Evolutionary conservation across 2,113 vertebrate genomes (phyloP), one percentile per base, ranked within the genome.

Genomic region (Psittacus erithacus): DNA sequence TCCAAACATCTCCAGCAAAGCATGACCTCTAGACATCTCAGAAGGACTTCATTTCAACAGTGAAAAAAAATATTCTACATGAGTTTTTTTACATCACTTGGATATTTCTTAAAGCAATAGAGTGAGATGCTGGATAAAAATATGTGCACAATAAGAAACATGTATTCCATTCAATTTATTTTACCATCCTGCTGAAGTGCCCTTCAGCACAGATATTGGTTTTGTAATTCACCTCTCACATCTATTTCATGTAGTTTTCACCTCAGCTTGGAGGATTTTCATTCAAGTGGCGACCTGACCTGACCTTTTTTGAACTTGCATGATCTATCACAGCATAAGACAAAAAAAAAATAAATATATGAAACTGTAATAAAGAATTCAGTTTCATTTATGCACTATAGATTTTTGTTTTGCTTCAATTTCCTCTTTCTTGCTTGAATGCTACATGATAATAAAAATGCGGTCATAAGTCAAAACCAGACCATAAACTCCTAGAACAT

Each of bases 241-340:
- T 81, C 11, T 63, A 78, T 89, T 95, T 82, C 55, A 38, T 79
- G 43, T 50, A 82, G 41, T 82, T 60, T 91, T 91, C 81, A 75
- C n/a, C n/a, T 71, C 50, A 81, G 60, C 31, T 95, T 86, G 50
- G 24, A 91, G 28, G 50, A 78, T 89, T 96, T 89, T 92, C 31
- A 44, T 88, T 90, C 38, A 80, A 94, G 31, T 12, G 9, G 65
- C 76, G 68, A 79, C 82, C 53, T 91, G 43, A 68, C 19, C 52
- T 82, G 24, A 82, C 20, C 20, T 10, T 41, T 71, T 73, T 73
- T 74, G 71, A 88, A 74, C 74, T 68, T 85, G 7, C 46, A 53
- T 43, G 74, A 93, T 82, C 69, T 78, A 62, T 68, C 57, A 82
- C 22, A 90, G 49, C 8, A 44, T 55, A 88, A 82, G 17, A 63